Evolutionary conservation across 2,113 vertebrate species (phyloP), one percentile per base, ranked within the genome.

Genomic region (Colinus virginianus): DNA sequence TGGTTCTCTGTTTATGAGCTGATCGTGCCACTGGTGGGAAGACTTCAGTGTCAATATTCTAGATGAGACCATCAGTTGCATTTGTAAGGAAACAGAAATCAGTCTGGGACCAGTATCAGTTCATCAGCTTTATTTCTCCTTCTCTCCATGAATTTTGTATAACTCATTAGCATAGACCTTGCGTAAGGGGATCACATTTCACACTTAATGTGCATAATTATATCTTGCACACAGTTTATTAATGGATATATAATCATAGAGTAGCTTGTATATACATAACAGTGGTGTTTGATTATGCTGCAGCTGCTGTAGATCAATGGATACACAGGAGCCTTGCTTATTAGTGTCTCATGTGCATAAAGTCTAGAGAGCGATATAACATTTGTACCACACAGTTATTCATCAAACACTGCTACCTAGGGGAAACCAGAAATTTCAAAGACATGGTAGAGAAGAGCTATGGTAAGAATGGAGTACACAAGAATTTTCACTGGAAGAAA

Each of bases 241-340:
- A 90, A 90, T 95, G 82, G 78, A 90, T 93, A 87, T 90, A 58
- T 95, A 94, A 96, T 96, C 79, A 93, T 4, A 75, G 89, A 38
- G 75, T 78, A 70, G 78, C 90, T 90, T 81, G 71, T 94, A 87
- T 59, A 18, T 43, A 86, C 87, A 94, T 82, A 95, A 83, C 78
- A 71, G 26, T 14, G 63, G 34, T 62, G 87, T 91, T 90, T 93
- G 90, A 88, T 89, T 91, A 66, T 84, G 56, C 90, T 94, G 78
- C 90, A 96, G 85, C 87, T 95, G 91, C 89, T 84, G 55, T 51
- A 94, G 93, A 95, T 96, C 87, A 83, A 23, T 87, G 93, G 92
- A 94, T 84, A 91, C 42, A 23, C 46, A 43, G 84, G 62, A 82
- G 72, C 30, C 91, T 90, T 36, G 64, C 59, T 90, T 38, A 38